phyloP scores from a whole-genome alignment of 64 coral and sea anemone genomes.

The Trachythela sp. region DNA sequence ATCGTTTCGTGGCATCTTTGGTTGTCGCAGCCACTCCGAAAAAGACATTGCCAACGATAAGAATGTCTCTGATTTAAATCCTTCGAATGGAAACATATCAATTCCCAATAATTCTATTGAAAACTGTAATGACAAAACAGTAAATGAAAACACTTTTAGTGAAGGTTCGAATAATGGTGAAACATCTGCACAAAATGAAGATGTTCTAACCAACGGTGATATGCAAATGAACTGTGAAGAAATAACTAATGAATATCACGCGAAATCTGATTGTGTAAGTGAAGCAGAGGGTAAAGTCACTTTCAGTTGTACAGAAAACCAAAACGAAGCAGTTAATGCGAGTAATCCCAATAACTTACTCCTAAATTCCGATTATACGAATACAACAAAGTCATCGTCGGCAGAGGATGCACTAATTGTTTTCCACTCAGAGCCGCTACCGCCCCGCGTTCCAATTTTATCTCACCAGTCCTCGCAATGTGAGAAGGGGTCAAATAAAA shows the following conservation, averaged over 20 bases:
- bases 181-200: neutral
- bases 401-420: neutral
- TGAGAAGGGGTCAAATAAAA: neutral
- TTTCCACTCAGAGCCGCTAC: neutral
- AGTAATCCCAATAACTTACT: neutral
- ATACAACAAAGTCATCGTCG: neutral
- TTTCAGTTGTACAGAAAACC: neutral
- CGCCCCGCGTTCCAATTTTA: neutral
- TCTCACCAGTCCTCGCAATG: neutral
- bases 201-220: neutral
- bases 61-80: neutral
- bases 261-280: no score
- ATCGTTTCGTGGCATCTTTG: neutral
- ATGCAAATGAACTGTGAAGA: neutral
- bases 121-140: neutral
- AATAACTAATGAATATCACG: neutral
- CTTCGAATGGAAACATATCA: neutral
- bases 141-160: neutral
- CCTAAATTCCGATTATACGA: neutral
- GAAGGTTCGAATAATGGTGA: neutral
- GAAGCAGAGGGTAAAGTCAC: neutral
- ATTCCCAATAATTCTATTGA: neutral
- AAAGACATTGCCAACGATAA: neutral
- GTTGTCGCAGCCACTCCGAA: neutral
- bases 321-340: no score